Base-by-base conservation (phyloP, 2,113 vertebrate genomes). In the Pelusios castaneus region DNA sequence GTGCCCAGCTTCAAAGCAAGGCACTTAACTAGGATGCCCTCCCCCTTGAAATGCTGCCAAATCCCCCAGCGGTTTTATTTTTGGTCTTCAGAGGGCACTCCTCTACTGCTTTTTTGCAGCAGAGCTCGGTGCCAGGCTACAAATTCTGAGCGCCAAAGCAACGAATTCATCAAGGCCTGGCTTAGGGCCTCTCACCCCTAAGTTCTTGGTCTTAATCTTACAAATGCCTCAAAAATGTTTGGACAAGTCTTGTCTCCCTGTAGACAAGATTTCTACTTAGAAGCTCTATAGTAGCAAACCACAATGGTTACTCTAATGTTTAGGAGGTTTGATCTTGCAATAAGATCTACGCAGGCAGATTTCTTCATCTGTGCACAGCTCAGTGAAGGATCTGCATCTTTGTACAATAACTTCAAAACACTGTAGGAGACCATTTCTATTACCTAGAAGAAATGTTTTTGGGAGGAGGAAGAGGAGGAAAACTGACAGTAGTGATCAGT, bases 381-480 rank as follows among this genome's bases (percentile, higher is more conserved):
- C 63, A 70, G 34, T 22, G 63, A 2, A 38, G n/a, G n/a, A 70
- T 10, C 63, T 38, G 19, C n/a, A 70, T 70, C 34, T 67, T 38
- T 22, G 17, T 70, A 17, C 4, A 19, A 22, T 38, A 5, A 70
- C 38, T 70, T 70, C 38, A 38, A 47, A 47, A 70, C n/a, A 70
- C 19, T 10, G n/a, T 10, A 82, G 83, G 16, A 17, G 19, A 22
- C 19, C 19, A 70, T 70, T 70, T 38, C 10, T 70, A 70, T 29
- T 80, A 80, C 10, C 6, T 41, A 12, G 41, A 45, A 67, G 89
- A 79, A 85, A 41, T 22, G n/a, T 27, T 31, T 22, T 11, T 3
- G 60, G 24, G 63, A 0, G 6, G 49, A 85, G 49, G n/a, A n/a
- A n/a, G 47, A 90, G 47, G 27, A 12, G 0, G 2, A 41, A 86